These are phyloP conservation scores for Asteroscopus sphinx DNA, from an alignment of 2,888 invertebrate species.

Conservation along the genomic window DNA sequence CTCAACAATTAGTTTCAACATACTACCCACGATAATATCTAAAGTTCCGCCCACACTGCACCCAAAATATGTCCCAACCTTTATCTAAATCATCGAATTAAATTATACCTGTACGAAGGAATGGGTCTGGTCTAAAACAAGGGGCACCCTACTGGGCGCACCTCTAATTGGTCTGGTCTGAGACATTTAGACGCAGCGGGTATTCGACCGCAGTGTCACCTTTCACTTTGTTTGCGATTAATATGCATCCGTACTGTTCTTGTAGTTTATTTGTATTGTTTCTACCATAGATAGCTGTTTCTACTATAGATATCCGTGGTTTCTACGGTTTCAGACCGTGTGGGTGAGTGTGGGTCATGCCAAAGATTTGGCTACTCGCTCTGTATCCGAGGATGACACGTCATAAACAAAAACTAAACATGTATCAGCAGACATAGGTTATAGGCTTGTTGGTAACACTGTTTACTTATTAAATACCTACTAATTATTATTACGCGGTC, in stretches of 20 bases:
- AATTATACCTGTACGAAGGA: constrained; percentile 16
- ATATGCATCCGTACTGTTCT: constrained; percentile 62
- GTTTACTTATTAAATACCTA: no score
- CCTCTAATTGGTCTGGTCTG: constrained; percentile 57
- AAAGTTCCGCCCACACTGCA: constrained; percentile 44
- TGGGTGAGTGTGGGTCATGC: no score
- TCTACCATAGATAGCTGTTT: no score
- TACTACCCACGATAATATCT: constrained; percentile 34
- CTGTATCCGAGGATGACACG: no score
- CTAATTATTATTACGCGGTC: no score
- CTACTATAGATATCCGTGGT: no score
- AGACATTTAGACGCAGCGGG: constrained; percentile 60
- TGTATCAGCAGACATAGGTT: no score
- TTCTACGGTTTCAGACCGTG: no score
- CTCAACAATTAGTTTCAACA: constrained; percentile 47
- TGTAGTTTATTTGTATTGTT: constrained; percentile 56
- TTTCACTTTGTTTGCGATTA: constrained; percentile 73
- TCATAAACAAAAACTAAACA: no score
- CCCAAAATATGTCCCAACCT: constrained; percentile 45
- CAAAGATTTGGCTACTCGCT: no score
- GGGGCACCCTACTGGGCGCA: constrained; percentile 52
- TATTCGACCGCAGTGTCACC: constrained; percentile 70
- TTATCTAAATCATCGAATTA: constrained; percentile 53
- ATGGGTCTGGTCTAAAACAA: constrained; percentile 51
- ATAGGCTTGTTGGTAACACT: no score